These are phyloP conservation scores for Macaria liturata DNA, from an alignment of 2,888 invertebrate genomes.

Conservation along the genomic window DNA sequence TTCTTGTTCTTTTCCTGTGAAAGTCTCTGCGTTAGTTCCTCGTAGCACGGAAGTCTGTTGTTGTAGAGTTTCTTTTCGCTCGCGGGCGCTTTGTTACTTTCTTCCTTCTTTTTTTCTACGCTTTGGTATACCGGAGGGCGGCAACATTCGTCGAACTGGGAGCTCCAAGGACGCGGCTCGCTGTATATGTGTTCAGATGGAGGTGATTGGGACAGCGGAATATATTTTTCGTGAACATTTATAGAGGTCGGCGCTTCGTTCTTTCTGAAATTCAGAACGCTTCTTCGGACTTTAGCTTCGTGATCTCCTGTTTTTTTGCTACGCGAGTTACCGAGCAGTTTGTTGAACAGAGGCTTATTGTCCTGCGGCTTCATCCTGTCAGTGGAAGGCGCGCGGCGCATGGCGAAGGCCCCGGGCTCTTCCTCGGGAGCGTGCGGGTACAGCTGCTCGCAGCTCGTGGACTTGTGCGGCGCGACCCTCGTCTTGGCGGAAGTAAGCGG, in stretches of 20 bases:
- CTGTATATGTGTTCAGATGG: constrained; percentile 71
- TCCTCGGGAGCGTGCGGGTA: constrained; percentile 69
- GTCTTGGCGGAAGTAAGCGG: constrained; percentile 69
- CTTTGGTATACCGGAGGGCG: constrained; percentile 75
- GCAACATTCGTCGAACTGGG: constrained; percentile 69
- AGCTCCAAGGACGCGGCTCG: constrained; percentile 69
- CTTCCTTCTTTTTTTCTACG: constrained; percentile 70
- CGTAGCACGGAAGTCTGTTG: constrained; percentile 76
- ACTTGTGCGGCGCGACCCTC: constrained; percentile 67
- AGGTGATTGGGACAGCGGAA: constrained; percentile 67
- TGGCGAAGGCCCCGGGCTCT: constrained; percentile 62
- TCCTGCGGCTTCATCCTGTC: constrained; percentile 73
- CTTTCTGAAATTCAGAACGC: constrained; percentile 73
- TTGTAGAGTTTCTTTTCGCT: constrained; percentile 66
- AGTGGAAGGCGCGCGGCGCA: constrained; percentile 77
- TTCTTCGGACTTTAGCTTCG: constrained; percentile 66
- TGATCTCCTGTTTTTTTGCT: constrained; percentile 68
- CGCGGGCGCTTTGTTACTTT: constrained; percentile 49
- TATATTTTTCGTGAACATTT: constrained; percentile 76
- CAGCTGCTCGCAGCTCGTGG: constrained; percentile 78
- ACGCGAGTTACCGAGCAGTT: constrained; percentile 70
- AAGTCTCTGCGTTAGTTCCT: constrained; percentile 70
- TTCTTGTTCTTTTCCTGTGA: constrained; percentile 78
- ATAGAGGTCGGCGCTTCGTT: constrained; percentile 59
- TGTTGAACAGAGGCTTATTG: constrained; percentile 73